These are phyloP conservation scores for Dendrophyllia cribrosa DNA, from an alignment of 64 coral and sea anemone genomes.

Conservation along the genomic window DNA sequence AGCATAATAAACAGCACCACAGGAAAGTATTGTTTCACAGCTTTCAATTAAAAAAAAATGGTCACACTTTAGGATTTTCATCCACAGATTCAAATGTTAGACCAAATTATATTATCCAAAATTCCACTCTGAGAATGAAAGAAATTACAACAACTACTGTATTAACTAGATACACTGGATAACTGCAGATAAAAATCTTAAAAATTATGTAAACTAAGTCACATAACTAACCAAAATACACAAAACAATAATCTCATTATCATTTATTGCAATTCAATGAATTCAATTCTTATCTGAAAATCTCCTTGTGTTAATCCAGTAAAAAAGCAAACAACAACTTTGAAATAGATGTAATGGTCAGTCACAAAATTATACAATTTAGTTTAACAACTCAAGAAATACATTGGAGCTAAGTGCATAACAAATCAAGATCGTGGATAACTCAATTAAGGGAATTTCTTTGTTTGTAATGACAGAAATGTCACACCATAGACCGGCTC, in stretches of 20 bases:
- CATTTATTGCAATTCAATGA: slow-evolving; percentile 8
- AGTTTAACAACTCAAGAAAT: background rate
- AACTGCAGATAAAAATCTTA: background rate
- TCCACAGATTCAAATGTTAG: too few relatives aligned
- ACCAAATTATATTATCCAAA: too few relatives aligned
- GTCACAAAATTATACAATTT: too few relatives aligned
- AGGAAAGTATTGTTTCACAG: too few relatives aligned
- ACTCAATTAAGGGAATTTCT: background rate
- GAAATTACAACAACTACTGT: too few relatives aligned
- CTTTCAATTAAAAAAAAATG: too few relatives aligned
- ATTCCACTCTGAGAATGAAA: too few relatives aligned
- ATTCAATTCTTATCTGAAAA: background rate
- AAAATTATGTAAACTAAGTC: background rate
- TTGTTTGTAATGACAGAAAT: background rate
- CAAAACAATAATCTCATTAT: background rate
- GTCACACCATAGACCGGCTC: background rate
- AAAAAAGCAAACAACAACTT: background rate
- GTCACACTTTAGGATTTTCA: too few relatives aligned
- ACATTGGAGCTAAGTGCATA: background rate
- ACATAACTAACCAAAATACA: background rate
- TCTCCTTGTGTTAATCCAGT: background rate
- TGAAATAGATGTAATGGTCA: background rate
- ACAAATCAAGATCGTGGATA: background rate
- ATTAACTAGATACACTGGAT: too few relatives aligned
- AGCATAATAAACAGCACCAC: too few relatives aligned